Percentiles rank a stretch among this genome's conserved stretches.
phyloP scores from a whole-genome alignment of 2,888 invertebrate species.

The Merodon equestris region DNA sequence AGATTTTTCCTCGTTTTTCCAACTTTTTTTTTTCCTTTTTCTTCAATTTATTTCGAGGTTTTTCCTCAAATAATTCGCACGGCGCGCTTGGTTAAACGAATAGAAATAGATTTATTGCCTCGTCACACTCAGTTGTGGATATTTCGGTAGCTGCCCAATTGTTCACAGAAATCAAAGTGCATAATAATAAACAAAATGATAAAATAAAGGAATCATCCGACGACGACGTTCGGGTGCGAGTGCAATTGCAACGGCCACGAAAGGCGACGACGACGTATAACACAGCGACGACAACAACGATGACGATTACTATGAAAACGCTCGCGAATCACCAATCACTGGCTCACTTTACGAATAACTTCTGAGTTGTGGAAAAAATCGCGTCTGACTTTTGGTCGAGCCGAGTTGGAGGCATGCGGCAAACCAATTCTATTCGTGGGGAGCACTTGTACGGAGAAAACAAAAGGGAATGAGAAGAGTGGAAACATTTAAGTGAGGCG shows the following conservation, averaged over 20 bases:
- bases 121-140: slow-evolving; percentile 42
- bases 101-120: slow-evolving; percentile 51
- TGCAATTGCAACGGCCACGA: not conserved
- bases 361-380: slow-evolving; percentile 50
- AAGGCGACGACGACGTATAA: slow-evolving; percentile 42
- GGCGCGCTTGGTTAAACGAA: slow-evolving; percentile 46
- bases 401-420: slow-evolving; percentile 40
- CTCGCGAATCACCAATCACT: slow-evolving; percentile 57
- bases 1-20: slow-evolving; percentile 33
- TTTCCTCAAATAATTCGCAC: slow-evolving; percentile 63
- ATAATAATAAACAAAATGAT: slow-evolving; percentile 53
- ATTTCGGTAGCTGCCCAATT: slow-evolving; percentile 54
- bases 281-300: slow-evolving; percentile 32
- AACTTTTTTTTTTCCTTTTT: not conserved
- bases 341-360: slow-evolving; percentile 59
- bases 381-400: slow-evolving; percentile 34
- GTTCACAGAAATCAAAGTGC: slow-evolving; percentile 56
- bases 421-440: slow-evolving; percentile 16
- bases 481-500: slow-evolving; percentile 15
- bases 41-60: slow-evolving; percentile 4
- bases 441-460: slow-evolving; percentile 21
- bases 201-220: slow-evolving; percentile 37
- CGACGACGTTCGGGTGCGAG: slow-evolving; percentile 10
- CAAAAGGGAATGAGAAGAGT: slow-evolving; percentile 12
- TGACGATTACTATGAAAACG: slow-evolving; percentile 26